Evolutionary conservation across 2,113 vertebrate genomes (phyloP).

Genomic region (Tricholaema leucomelas): DNA sequence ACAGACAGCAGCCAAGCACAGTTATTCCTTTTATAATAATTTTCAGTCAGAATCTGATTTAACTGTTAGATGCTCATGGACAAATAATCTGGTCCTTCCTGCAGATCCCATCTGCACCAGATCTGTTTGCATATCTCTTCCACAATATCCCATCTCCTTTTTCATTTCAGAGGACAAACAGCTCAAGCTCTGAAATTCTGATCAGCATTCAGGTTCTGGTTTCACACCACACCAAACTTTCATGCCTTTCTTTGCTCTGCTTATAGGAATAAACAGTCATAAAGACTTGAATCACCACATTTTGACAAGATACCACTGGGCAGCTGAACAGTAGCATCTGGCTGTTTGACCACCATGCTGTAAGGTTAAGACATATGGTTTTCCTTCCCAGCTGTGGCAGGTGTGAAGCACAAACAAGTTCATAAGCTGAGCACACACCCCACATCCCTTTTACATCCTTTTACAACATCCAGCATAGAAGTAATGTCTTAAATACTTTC

Average conservation of each 20-base stretch:
- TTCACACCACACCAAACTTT: not conserved
- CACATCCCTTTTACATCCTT: not conserved
- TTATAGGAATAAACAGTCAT: not conserved
- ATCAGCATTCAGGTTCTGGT: not conserved
- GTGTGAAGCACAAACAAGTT: not conserved
- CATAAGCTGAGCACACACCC: not conserved
- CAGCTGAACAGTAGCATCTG: not conserved
- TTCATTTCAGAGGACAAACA: not conserved
- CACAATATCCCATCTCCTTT: not conserved
- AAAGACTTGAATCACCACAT: not conserved
- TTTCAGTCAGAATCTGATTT: not conserved
- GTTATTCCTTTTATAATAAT: not conserved
- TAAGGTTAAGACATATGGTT: not conserved
- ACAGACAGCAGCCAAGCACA: not conserved
- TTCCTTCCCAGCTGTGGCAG: not conserved
- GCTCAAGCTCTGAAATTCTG: not conserved
- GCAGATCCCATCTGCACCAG: not conserved
- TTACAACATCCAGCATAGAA: rapidly evolving
- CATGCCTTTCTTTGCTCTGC: not conserved
- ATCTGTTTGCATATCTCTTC: not conserved
- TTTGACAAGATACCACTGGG: not conserved
- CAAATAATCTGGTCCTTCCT: not conserved
- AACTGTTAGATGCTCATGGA: not conserved
- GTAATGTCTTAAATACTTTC: not conserved
- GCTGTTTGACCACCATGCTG: not conserved